These are phyloP conservation scores for Calidris pugnax DNA, from an alignment of 2,113 vertebrate genomes.

Conservation along the genomic window DNA sequence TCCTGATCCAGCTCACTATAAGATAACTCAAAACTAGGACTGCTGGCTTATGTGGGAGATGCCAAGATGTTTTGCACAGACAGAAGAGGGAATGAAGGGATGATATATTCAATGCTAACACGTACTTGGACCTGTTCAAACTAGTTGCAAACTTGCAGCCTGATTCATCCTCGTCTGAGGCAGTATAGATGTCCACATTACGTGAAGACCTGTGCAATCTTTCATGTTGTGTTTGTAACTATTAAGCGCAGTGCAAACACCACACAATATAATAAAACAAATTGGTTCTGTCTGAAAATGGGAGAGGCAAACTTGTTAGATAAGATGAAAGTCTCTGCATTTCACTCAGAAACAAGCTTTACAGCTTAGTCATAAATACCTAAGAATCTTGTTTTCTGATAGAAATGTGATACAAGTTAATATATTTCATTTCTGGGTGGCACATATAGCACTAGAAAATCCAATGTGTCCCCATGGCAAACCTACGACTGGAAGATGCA, in stretches of 20 bases:
- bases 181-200: not conserved
- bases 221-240: not conserved
- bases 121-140: not conserved
- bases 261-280: not conserved
- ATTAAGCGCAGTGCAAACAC: not conserved
- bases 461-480: not conserved
- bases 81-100: not conserved
- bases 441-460: not conserved
- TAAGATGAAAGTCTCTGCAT: constrained; percentile 17
- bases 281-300: constrained; percentile 32
- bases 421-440: constrained; percentile 42
- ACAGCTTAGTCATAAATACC: constrained; percentile 42
- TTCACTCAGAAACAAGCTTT: constrained; percentile 46
- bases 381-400: constrained; percentile 44
- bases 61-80: not conserved
- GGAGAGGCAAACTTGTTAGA: constrained; percentile 19
- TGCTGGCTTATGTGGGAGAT: not conserved
- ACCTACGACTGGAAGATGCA: not conserved
- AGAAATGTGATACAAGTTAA: constrained; percentile 44
- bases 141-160: not conserved
- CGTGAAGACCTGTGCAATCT: not conserved
- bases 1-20: not conserved
- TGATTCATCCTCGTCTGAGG: not conserved
- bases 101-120: not conserved
- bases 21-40: not conserved